These are phyloP conservation scores for Bufotes viridis DNA, from an alignment of 2,797 vertebrate genomes.

Conservation along the genomic window DNA sequence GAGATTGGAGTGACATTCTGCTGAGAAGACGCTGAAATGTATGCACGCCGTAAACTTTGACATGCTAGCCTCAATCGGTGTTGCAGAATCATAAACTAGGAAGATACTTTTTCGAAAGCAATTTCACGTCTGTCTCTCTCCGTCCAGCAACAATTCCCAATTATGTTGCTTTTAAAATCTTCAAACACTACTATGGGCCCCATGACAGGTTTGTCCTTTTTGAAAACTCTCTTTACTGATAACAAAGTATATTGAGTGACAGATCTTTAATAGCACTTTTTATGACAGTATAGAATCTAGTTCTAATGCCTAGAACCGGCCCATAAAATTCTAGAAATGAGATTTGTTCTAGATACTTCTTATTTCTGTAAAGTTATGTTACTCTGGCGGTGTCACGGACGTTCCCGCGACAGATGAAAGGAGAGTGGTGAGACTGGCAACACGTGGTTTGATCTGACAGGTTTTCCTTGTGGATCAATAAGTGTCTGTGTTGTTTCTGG, in stretches of 20 bases:
- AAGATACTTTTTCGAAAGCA: conserved; percentile 73
- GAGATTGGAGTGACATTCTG: conserved; percentile 79
- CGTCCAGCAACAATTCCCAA: conserved; percentile 70
- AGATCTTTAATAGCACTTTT: neutral
- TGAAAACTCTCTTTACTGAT: neutral
- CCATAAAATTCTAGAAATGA: too few relatives aligned
- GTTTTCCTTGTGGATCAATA: too few relatives aligned
- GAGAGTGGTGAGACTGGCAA: too few relatives aligned
- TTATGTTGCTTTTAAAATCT: conserved; percentile 67
- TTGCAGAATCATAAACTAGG: conserved; percentile 73
- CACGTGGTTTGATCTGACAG: too few relatives aligned
- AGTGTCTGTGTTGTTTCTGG: too few relatives aligned
- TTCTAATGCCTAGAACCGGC: neutral
- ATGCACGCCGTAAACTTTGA: conserved; percentile 77
- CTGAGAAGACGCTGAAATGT: conserved; percentile 78
- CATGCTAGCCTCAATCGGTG: conserved; percentile 70
- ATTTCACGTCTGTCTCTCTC: conserved; percentile 68
- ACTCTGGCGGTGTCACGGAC: too few relatives aligned
- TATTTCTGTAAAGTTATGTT: too few relatives aligned
- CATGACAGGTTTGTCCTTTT: conserved; percentile 17
- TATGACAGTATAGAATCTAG: neutral
- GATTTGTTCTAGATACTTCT: too few relatives aligned
- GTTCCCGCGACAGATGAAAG: too few relatives aligned
- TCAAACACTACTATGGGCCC: conserved; percentile 23
- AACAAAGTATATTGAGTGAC: neutral